A percentile compares a stretch with the other conserved stretches of the same genome.
phyloP scores from a whole-genome alignment of 2,888 invertebrate genomes.

The Acanthosepion lycidas region DNA sequence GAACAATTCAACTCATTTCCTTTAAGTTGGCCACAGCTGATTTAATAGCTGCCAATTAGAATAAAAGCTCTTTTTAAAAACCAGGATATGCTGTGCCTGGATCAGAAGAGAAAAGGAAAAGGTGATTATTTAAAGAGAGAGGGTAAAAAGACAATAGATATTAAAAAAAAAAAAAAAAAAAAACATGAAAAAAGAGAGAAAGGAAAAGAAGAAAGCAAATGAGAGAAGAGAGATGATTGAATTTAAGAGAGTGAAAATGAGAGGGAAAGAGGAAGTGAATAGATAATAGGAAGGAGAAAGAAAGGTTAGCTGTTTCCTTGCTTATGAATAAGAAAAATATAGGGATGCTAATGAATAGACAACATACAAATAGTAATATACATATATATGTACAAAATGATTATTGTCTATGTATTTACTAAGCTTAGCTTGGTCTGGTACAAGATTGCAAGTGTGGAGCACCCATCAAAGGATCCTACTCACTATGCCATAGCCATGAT shows the following conservation, averaged over 20 bases:
- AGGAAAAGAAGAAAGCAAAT: too few species aligned
- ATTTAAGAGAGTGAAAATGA: background rate
- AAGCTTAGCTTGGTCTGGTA: too few species aligned
- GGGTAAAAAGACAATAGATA: background rate
- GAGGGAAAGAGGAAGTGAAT: background rate
- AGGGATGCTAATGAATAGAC: too few species aligned
- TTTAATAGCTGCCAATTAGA: background rate
- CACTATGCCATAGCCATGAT: too few species aligned
- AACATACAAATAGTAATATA: too few species aligned
- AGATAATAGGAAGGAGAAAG: too few species aligned
- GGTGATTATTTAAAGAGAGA: background rate
- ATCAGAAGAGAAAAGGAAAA: background rate
- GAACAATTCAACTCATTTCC: background rate
- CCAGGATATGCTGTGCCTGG: background rate
- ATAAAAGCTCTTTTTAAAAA: background rate
- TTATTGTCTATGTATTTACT: too few species aligned
- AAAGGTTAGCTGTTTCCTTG: too few species aligned
- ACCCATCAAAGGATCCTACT: too few species aligned
- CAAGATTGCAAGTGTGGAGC: too few species aligned
- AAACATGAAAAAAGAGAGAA: background rate
- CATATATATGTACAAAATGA: too few species aligned
- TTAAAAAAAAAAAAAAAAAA: background rate
- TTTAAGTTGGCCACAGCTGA: background rate
- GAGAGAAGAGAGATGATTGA: background rate
- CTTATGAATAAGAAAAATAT: too few species aligned